Percentiles rank a stretch among this genome's conserved stretches.
phyloP scores from a whole-genome alignment of 2,113 vertebrate genomes.

The Siniperca chuatsi region DNA sequence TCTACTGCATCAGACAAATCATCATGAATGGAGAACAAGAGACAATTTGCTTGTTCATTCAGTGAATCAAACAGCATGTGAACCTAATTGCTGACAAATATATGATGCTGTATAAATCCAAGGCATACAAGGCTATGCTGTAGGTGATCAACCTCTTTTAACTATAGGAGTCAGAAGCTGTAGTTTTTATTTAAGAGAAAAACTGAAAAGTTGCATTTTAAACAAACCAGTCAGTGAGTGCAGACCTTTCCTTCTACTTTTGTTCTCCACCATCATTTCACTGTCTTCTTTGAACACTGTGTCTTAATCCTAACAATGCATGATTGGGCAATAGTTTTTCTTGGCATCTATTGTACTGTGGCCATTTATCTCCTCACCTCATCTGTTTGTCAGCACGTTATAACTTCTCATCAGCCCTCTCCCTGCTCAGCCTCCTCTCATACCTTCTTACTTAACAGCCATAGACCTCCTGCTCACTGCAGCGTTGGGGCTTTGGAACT shows the following conservation, averaged over 20 bases:
- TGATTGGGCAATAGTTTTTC: neutral
- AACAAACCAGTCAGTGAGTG: neutral
- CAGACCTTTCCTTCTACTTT: neutral
- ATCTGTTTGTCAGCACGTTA: constrained; percentile 11
- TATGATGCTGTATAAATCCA: neutral
- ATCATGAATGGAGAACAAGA: neutral
- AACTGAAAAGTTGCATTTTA: neutral
- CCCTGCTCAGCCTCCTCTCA: neutral
- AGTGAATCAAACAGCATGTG: neutral
- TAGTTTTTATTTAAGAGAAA: neutral
- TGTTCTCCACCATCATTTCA: no score
- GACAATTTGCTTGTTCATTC: neutral
- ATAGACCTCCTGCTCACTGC: neutral
- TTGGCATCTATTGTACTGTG: neutral
- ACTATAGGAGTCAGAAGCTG: neutral
- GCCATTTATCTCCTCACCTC: neutral
- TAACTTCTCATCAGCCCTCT: constrained; percentile 1
- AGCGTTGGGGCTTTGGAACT: neutral
- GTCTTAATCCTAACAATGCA: neutral
- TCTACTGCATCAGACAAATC: neutral
- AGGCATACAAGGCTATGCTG: neutral
- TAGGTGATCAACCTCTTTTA: neutral
- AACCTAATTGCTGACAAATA: neutral
- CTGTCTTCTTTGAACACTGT: neutral
- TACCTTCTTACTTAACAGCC: neutral